These are phyloP conservation scores for Pherbina coryleti DNA, from an alignment of 2,888 invertebrate genomes.

Conservation along the genomic window DNA sequence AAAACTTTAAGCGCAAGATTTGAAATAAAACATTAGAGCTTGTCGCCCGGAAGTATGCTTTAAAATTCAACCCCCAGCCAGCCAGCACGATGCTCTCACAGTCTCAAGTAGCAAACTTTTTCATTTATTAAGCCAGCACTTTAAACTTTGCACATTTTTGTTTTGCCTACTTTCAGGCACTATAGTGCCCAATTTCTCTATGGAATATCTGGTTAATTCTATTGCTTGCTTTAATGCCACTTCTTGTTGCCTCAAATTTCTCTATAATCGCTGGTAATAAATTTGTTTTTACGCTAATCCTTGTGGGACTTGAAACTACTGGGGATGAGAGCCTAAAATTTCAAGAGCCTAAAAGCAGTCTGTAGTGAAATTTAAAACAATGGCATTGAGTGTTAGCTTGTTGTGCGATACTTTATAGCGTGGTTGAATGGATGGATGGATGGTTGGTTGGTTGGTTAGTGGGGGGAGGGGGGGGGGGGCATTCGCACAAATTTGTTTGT, in stretches of 20 bases:
- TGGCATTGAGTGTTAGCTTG: not conserved
- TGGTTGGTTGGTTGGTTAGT: not conserved
- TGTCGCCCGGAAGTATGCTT: too few species aligned
- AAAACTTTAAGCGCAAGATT: too few species aligned
- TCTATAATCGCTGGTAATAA: constrained; percentile 31
- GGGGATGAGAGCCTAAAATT: not conserved
- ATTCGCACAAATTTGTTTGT: too few species aligned
- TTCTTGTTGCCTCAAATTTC: not conserved
- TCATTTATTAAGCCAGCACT: not conserved
- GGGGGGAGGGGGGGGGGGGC: not conserved
- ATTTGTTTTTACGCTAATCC: constrained; percentile 10
- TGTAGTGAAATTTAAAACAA: not conserved
- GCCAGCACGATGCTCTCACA: too few species aligned
- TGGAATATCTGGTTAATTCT: constrained; percentile 10
- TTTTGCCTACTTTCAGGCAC: constrained; percentile 13
- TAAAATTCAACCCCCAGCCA: too few species aligned
- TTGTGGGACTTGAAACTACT: not conserved
- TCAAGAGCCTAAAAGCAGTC: constrained; percentile 9
- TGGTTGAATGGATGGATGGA: not conserved
- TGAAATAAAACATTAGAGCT: too few species aligned
- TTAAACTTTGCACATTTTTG: not conserved
- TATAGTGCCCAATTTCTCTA: not conserved
- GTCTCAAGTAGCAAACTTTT: too few species aligned
- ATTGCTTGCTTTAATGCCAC: not conserved
- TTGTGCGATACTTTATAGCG: not conserved